phyloP scores from a whole-genome alignment of 2,888 invertebrate species.

The Thalpophila matura region DNA sequence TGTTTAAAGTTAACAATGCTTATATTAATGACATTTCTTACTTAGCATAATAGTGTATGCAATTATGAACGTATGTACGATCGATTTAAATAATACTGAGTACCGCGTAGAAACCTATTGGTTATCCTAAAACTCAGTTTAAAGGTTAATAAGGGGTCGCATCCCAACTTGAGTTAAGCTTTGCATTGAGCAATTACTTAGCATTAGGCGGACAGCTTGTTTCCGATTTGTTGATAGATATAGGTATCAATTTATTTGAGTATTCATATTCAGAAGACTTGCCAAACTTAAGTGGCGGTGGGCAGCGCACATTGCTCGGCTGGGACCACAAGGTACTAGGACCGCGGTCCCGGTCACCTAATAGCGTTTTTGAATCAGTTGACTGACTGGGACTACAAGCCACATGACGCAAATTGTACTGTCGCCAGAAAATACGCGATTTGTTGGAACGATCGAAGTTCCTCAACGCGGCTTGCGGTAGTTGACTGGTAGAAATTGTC shows the following conservation, averaged over 20 bases:
- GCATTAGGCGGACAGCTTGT: not conserved
- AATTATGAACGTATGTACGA: slow-evolving; percentile 7
- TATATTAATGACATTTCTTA: not conserved
- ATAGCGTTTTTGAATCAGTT: no score
- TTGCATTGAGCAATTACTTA: slow-evolving; percentile 25
- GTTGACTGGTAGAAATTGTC: no score
- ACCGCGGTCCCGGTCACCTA: no score
- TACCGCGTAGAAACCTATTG: slow-evolving; percentile 9
- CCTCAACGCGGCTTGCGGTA: no score
- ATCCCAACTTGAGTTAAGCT: not conserved
- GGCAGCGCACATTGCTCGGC: no score
- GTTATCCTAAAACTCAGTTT: slow-evolving; percentile 17
- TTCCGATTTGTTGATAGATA: slow-evolving; percentile 8
- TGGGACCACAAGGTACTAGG: no score
- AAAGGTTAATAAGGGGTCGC: slow-evolving; percentile 44
- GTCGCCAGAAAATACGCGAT: no score
- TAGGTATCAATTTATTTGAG: slow-evolving; percentile 2
- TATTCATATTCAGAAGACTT: not conserved
- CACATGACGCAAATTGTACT: no score
- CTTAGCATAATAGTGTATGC: slow-evolving; percentile 5
- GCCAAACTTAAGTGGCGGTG: no score
- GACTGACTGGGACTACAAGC: no score
- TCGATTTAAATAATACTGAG: slow-evolving; percentile 13
- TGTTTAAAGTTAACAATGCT: not conserved
- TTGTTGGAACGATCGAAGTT: no score